A percentile compares a stretch with the other conserved stretches of the same genome.
phyloP scores from a whole-genome alignment of 2,888 invertebrate species.

The Epinotia bilunana region DNA sequence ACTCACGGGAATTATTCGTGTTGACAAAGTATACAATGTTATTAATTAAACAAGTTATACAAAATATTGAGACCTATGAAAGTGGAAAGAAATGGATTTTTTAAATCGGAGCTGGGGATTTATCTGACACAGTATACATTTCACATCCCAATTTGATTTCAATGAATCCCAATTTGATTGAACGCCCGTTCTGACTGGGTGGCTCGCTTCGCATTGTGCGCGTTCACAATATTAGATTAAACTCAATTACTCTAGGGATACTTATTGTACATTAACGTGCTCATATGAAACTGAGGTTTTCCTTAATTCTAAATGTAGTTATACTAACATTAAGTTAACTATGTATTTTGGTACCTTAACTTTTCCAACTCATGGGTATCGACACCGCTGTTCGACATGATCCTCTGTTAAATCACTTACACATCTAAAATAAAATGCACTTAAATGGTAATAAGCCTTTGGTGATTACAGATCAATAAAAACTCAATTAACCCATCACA shows the following conservation, averaged over 20 bases:
- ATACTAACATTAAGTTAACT: no score
- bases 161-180: background rate
- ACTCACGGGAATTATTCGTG: no score
- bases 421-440: conserved; percentile 45
- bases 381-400: conserved; percentile 68
- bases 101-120: background rate
- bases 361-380: conserved; percentile 74
- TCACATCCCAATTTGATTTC: background rate
- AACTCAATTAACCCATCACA: conserved; percentile 61
- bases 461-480: conserved; percentile 46
- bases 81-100: background rate
- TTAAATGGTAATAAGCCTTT: conserved; percentile 24
- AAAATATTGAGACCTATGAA: no score
- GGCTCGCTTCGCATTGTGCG: no score
- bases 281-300: no score
- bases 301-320: no score
- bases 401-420: conserved; percentile 46
- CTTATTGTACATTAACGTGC: no score
- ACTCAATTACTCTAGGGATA: no score
- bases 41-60: no score
- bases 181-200: background rate
- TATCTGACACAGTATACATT: background rate
- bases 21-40: no score
- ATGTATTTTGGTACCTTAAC: conserved; percentile 61
- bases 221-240: no score